Base-by-base conservation (phyloP, 2,113 vertebrate genomes). In the Vicugna pacos region DNA sequence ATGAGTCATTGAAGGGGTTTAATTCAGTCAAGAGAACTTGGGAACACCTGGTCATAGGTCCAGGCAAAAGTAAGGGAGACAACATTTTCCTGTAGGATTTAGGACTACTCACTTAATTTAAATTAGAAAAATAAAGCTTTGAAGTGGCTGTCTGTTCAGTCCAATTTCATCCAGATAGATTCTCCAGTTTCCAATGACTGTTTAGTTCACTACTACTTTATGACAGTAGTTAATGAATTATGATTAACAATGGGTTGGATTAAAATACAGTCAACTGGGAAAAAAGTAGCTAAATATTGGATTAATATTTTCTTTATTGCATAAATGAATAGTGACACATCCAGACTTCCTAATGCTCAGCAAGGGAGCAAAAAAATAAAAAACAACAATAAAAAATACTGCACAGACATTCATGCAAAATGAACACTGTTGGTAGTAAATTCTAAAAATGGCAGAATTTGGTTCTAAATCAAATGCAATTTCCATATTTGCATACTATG, bases 391-490 rank as follows among this genome's bases (percentile, higher is more conserved):
- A 95, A 91, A 94, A 95, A 93, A 83, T 70, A 96, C 83, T 96
- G 86, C 42, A 84, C 50, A 97, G 69, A 81, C 70, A 96, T 64
- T 95, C 86, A 96, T 93, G 79, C 94, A 95, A 97, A 97, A 97
- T 97, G 93, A 97, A 92, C 94, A 93, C 91, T 93, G 79, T 92
- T 96, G 54, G 69, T 93, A 98, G 97, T 94, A 97, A 95, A 97
- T 97, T 96, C 95, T 97, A 96, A 97, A 98, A 96, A 89, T 98
- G 96, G 91, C 86, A 97, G 70, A 96, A 95, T 97, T 97, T 97
- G 93, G 75, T 96, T 95, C 83, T 94, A 98, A 98, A 97, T 97
- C 97, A 97, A 97, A 97, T 94, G 86, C 89, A 91, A 69, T 92
- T 96, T 95, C 75, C 82, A 94, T 92, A 97, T 98, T 98, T 97